Base-by-base conservation (phyloP, 2,797 vertebrate genomes). In the Fratercula arctica region DNA sequence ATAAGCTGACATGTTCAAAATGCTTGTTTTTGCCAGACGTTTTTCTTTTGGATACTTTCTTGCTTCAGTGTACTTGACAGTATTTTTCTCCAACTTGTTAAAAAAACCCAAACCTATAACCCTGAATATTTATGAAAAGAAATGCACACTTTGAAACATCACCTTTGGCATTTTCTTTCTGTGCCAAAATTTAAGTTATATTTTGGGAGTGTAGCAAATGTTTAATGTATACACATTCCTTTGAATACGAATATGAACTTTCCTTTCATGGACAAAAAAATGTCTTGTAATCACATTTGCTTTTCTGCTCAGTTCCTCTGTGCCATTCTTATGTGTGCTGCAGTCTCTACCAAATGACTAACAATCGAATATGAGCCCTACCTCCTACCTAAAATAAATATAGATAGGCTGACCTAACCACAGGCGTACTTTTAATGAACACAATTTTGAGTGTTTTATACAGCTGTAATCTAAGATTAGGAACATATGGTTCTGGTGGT, bases 91-190 rank as follows among this genome's bases (percentile, higher is more conserved):
- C 33, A 93, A 73, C 29, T 89, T 68, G 43, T 91, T 92, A 90
- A 93, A 85, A 82, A 95, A 70, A 48, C 61, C 4, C 3, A 54
- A 90, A 89, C 72, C 10, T 56, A 20, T 59, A 83, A 56, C 3
- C 17, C 16, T 92, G 60, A 87, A 87, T 96, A 95, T 96, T 97
- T 96, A 92, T 95, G 66, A 83, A 94, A 95, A 93, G 7, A 88
- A 96, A 95, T 72, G 37, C 9, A 66, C 9, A 20, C 68, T 95
- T 79, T 54, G 68, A 96, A 97, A 70, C 60, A 72, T 70, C 89
- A 79, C 56, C 72, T 97, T 96, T 97, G 91, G 37, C 64, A 89
- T 95, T 96, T 97, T 70, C 63, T 46, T 89, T 97, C 66, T 90
- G 25, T 93, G 81, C 72, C 89, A 93, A 61, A 6, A 63, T 51